A percentile compares a stretch with the other conserved stretches of the same genome.
Conservation (phyloP, 2,113 vertebrate genomes). For the Camelus dromedarius region DNA sequence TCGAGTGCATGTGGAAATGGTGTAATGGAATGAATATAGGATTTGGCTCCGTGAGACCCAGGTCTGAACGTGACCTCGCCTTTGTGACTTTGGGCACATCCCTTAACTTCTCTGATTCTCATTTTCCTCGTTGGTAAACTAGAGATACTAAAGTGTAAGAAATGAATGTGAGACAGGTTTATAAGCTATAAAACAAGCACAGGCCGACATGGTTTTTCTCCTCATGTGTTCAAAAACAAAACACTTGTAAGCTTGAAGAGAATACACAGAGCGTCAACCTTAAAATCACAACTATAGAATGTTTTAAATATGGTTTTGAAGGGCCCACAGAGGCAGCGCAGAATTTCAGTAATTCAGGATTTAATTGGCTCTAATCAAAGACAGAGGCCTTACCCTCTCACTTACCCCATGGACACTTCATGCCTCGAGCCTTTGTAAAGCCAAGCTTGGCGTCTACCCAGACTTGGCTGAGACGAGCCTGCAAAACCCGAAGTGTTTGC, state of each 20-base stretch:
- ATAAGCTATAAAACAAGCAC: neutral
- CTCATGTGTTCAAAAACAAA: neutral
- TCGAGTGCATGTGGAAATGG: neutral
- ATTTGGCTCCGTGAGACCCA: neutral
- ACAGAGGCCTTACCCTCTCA: constrained; percentile 78
- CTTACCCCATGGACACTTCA: constrained; percentile 77
- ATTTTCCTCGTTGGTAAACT: neutral
- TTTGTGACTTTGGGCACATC: neutral
- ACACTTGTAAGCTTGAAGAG: constrained; percentile 45
- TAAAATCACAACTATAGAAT: constrained; percentile 70
- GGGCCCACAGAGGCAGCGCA: constrained; percentile 62
- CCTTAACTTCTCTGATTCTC: neutral
- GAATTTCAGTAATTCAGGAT: constrained; percentile 79
- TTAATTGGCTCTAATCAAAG: constrained; percentile 84
- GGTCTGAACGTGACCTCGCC: neutral
- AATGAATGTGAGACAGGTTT: neutral
- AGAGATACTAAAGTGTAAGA: neutral
- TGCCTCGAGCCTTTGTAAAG: constrained; percentile 79
- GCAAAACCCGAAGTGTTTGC: constrained; percentile 81
- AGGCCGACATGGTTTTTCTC: neutral
- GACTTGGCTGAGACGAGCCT: constrained; percentile 71
- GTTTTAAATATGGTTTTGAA: constrained; percentile 78
- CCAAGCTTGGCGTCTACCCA: constrained; percentile 82
- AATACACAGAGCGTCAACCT: neutral
- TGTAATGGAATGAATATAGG: neutral